Conservation (phyloP, 2,797 vertebrate species). For the Galago senegalensis region DNA sequence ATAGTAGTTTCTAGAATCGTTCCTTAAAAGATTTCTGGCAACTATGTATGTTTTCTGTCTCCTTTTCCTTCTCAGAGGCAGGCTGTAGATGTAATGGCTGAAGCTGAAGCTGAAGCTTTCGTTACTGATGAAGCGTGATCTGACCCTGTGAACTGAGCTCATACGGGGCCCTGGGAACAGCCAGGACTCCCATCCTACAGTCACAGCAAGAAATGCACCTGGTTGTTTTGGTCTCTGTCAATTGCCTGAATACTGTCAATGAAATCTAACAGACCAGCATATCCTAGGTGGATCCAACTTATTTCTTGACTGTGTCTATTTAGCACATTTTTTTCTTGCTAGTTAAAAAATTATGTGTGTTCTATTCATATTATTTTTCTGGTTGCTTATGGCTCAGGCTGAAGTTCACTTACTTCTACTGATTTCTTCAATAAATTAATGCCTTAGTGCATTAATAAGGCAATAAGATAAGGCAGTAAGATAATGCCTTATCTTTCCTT, state of each 20-base stretch:
- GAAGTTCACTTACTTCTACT: background rate
- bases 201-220: accelerated
- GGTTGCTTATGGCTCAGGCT: background rate
- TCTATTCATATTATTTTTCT: too few relatives aligned
- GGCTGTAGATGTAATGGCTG: background rate
- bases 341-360: accelerated
- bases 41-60: background rate
- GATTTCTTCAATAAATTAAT: background rate
- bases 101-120: background rate
- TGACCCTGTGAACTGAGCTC: too few relatives aligned
- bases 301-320: background rate
- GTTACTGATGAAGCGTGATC: background rate
- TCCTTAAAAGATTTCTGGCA: background rate
- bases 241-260: accelerated
- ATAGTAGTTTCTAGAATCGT: background rate
- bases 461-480: too few relatives aligned
- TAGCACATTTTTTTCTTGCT: too few relatives aligned
- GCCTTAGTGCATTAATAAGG: too few relatives aligned
- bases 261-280: accelerated
- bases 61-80: background rate
- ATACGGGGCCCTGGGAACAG: too few relatives aligned
- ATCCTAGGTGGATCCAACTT: background rate
- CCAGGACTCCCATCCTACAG: accelerated
- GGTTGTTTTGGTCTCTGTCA: background rate
- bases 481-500: too few relatives aligned